These are phyloP conservation scores for Tenebrosternarchus preto DNA, from an alignment of 2,113 vertebrate genomes.

Conservation along the genomic window DNA sequence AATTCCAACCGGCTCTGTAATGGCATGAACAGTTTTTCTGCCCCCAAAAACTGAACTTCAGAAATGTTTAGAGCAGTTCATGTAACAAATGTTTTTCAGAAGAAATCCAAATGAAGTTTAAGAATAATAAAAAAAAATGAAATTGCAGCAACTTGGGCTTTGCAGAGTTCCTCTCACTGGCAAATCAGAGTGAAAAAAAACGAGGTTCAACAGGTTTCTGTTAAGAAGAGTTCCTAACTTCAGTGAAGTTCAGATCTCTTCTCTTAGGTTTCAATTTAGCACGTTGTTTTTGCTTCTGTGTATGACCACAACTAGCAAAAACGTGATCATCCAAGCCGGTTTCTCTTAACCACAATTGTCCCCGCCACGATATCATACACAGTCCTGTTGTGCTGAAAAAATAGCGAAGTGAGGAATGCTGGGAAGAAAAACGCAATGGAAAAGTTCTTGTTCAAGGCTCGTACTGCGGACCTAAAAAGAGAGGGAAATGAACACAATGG, in stretches of 20 bases:
- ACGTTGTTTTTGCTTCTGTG: slow-evolving; percentile 9
- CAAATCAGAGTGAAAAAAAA: slow-evolving; percentile 24
- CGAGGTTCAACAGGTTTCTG: background rate
- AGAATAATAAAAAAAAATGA: background rate
- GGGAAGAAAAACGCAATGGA: slow-evolving; percentile 99
- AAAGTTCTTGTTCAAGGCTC: slow-evolving; percentile 99
- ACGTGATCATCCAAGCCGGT: slow-evolving; percentile 83
- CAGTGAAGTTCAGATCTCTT: slow-evolving; percentile 4
- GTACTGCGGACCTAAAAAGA: slow-evolving; percentile 84
- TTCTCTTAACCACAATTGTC: slow-evolving; percentile 95
- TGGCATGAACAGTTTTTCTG: no score
- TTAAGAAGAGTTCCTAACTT: background rate
- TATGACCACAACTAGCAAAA: no score
- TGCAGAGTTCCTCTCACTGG: background rate
- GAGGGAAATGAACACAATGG: slow-evolving; percentile 1
- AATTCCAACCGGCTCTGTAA: no score
- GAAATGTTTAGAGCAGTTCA: no score
- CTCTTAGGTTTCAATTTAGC: background rate
- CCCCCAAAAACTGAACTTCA: no score
- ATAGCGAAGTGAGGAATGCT: slow-evolving; percentile 95
- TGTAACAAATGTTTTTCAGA: background rate
- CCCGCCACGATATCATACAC: slow-evolving; percentile 98
- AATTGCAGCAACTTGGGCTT: slow-evolving; percentile 5
- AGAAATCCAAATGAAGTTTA: background rate
- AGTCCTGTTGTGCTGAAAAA: slow-evolving; percentile 99